Evolutionary conservation across 2,113 vertebrate genomes (phyloP).

Genomic region (Ranitomeya imitator): DNA sequence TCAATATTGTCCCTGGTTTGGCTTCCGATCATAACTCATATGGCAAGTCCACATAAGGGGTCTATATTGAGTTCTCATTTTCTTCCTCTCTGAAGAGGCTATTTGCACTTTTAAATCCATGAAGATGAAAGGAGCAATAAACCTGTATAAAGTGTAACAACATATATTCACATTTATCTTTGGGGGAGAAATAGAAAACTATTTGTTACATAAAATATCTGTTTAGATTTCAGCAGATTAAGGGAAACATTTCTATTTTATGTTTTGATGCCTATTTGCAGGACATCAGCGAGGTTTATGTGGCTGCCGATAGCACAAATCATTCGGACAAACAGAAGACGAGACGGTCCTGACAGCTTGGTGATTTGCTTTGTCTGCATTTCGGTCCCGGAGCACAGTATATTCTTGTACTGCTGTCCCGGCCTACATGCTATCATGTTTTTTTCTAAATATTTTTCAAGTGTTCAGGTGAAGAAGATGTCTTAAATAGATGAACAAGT

Average conservation of each 20-base stretch:
- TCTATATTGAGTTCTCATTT: too few species aligned
- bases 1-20: too few species aligned
- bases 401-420: conserved; percentile 49
- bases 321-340: conserved; percentile 12
- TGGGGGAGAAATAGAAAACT: neutral
- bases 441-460: conserved; percentile 56
- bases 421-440: conserved; percentile 51
- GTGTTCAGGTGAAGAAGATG: conserved; percentile 56
- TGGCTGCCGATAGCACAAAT: conserved; percentile 31
- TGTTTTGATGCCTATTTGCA: conserved; percentile 23
- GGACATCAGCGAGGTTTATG: conserved; percentile 28
- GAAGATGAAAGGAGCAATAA: neutral
- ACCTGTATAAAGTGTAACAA: neutral
- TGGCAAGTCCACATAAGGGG: too few species aligned
- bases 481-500: conserved; percentile 55
- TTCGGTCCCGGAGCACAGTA: conserved; percentile 45
- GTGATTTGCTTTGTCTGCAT: conserved; percentile 57
- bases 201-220: conserved; percentile 21
- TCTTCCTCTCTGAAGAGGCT: too few species aligned
- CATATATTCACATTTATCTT: neutral
- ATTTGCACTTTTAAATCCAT: neutral
- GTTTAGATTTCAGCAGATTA: conserved; percentile 9
- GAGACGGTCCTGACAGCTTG: conserved; percentile 39
- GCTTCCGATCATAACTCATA: too few species aligned
- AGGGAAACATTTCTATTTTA: conserved; percentile 1